phyloP scores from a whole-genome alignment of 2,797 vertebrate species.

The Coluber constrictor region DNA sequence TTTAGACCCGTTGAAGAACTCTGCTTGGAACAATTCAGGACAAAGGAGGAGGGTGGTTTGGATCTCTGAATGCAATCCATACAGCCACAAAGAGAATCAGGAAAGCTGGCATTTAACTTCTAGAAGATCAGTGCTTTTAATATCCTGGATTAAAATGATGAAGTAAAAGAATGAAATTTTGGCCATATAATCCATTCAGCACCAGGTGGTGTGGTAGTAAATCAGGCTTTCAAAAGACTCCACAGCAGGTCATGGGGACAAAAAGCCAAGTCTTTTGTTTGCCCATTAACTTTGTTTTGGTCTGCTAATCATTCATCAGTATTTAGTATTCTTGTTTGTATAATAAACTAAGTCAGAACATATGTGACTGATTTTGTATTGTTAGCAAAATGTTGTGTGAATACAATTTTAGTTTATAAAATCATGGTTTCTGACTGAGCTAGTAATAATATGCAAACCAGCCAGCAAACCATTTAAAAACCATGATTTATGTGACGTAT shows the following conservation, averaged over 20 bases:
- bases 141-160: conserved; percentile 57
- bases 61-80: not conserved
- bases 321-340: not conserved
- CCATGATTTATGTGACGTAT: not conserved
- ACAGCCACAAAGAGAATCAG: conserved; percentile 24
- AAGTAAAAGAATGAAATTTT: conserved; percentile 55
- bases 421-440: not conserved
- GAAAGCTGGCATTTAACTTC: conserved; percentile 56
- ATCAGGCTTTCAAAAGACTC: conserved; percentile 11
- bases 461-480: not conserved
- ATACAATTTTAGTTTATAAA: not conserved
- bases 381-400: not conserved
- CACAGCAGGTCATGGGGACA: not conserved
- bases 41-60: conserved; percentile 30
- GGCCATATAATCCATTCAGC: conserved; percentile 29
- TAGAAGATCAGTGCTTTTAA: conserved; percentile 55
- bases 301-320: not conserved
- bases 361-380: not conserved
- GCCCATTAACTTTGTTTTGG: not conserved
- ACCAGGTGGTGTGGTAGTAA: conserved; percentile 58
- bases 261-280: not conserved
- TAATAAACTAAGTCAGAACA: not conserved
- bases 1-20: not conserved
- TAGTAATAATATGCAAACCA: not conserved
- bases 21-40: not conserved